A percentile compares a stretch with the other conserved stretches of the same genome.
These are phyloP conservation scores for human DNA, from an alignment of 2,113 vertebrate genomes.

Conservation along the genomic window GRCh38 chr13:41257501-41258000, in stretches of 20 bases:
- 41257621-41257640: too few species aligned
- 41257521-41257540: neutral
- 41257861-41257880: conserved; percentile 12
- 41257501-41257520: neutral
- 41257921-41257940: neutral
- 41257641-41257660: too few species aligned
- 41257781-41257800: too few species aligned
- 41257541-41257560: neutral
- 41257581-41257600: too few species aligned
- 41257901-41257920: neutral
- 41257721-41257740: too few species aligned
- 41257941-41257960: conserved; percentile 18
- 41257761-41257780: too few species aligned
- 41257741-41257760: too few species aligned
- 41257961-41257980: neutral
- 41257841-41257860: neutral
- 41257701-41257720: too few species aligned
- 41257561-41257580: neutral
- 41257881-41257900: neutral
- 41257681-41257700: too few species aligned
- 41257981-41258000: neutral
- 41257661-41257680: too few species aligned
- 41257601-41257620: too few species aligned
- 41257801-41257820: neutral
- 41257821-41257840: neutral